Base-by-base conservation (phyloP, 2,888 invertebrate species). In the Lepidocyrtinus sp. region DNA sequence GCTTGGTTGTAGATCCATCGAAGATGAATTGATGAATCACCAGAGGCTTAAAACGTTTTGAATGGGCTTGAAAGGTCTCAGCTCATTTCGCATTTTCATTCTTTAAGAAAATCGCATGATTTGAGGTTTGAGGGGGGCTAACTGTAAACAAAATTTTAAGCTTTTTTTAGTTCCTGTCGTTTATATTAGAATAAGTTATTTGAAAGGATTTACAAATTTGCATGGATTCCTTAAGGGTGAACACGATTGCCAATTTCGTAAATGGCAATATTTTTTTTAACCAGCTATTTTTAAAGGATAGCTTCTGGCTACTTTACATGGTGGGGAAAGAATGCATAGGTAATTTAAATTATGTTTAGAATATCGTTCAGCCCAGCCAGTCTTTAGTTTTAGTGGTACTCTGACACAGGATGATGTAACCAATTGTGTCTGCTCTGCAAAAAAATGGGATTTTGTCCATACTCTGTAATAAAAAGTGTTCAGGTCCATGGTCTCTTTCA, bases 371-470 rank as follows among this genome's bases (percentile, higher is more conserved):
- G n/a, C 15, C 17, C 15, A 55, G 55, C 55, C 55, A 7, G 15
- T 55, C 55, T 55, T n/a, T 55, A 12, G 17, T 17, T 55, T 55
- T n/a, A n/a, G 7, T 55, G 55, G n/a, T 2, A 55, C 7, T 55
- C 5, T 7, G 5, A 12, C 36, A 7, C 5, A 55, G 2, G 55
- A 55, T 55, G 55, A 55, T 55, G 15, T 55, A 55, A 55, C 17
- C 15, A 55, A 55, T 55, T 55, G 55, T 55, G 55, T n/a, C 5
- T n/a, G 55, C 55, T 55, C 17, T 55, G 55, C 55, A 55, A 55
- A 55, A 55, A 55, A 3, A 55, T n/a, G 55, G 17, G 17, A 3
- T 55, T 55, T 55, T 12, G 55, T 55, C 17, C 55, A 55, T 12
- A 7, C 36, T 36, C 36, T 36, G 5, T 36, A 36, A 36, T 7